Conservation (phyloP, 2,113 vertebrate species). For the Anser brachyrhynchus region DNA sequence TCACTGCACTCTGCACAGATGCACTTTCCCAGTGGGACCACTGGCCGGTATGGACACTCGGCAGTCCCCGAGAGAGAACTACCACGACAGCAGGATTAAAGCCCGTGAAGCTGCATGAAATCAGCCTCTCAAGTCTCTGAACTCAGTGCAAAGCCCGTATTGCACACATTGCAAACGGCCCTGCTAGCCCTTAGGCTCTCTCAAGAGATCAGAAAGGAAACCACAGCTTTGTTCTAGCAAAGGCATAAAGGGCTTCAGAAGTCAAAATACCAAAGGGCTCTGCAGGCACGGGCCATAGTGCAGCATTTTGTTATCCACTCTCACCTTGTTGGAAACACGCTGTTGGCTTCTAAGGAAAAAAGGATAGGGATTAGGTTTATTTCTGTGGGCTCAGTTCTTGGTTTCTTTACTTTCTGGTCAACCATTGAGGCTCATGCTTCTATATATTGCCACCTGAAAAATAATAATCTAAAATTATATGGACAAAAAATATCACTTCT, state of each 20-base stretch:
- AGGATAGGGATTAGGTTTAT: background rate
- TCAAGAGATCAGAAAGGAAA: slow-evolving; percentile 25
- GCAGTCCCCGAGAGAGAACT: background rate
- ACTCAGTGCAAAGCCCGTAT: background rate
- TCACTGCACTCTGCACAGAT: background rate
- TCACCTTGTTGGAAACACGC: background rate
- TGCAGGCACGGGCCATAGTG: slow-evolving; percentile 4
- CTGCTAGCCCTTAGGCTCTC: slow-evolving; percentile 1
- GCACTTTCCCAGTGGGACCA: background rate
- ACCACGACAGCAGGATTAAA: background rate
- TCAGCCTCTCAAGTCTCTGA: background rate
- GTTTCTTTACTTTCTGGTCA: slow-evolving; percentile 9
- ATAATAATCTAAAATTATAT: background rate
- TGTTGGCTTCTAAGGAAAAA: background rate
- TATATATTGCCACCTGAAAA: background rate
- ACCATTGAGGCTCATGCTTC: background rate
- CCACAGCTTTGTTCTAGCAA: background rate
- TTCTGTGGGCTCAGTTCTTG: background rate
- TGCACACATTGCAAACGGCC: background rate
- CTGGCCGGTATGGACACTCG: background rate
- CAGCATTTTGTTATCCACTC: slow-evolving; percentile 37
- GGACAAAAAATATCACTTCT: background rate
- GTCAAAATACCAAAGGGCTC: slow-evolving; percentile 38
- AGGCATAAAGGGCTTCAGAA: slow-evolving; percentile 7
- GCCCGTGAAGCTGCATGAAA: background rate